Conservation (phyloP, 2,888 invertebrate genomes). For the Drosophila cognata region DNA sequence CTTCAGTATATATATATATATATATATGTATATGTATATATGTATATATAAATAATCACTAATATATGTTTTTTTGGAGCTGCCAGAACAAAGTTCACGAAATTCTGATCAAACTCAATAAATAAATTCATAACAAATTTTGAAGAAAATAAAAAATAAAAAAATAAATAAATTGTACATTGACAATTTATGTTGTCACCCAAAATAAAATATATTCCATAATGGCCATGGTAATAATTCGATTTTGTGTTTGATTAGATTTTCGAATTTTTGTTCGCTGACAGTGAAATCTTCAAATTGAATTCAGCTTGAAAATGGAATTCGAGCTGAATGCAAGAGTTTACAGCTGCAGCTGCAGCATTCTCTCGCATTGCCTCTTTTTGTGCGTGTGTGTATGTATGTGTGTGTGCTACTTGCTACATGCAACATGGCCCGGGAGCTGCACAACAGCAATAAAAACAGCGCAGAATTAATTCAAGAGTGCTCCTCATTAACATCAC, state of each 20-base stretch:
- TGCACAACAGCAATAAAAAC: constrained; percentile 40
- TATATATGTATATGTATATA: too few relatives aligned
- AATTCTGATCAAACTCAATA: too few relatives aligned
- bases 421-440: constrained; percentile 50
- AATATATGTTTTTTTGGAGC: too few relatives aligned
- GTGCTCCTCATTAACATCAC: constrained; percentile 65
- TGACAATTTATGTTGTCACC: background rate
- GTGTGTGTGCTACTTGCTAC: constrained; percentile 18
- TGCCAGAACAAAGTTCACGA: too few relatives aligned
- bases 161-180: background rate
- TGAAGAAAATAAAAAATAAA: too few relatives aligned
- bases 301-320: constrained; percentile 8
- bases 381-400: constrained; percentile 10
- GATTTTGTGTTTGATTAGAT: constrained; percentile 1
- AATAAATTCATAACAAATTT: too few relatives aligned
- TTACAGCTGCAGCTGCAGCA: constrained; percentile 15
- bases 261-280: constrained; percentile 9
- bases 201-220: background rate
- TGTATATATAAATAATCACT: too few relatives aligned
- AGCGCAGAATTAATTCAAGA: constrained; percentile 57
- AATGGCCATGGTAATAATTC: background rate
- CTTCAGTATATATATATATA: background rate
- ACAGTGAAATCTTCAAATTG: constrained; percentile 17
- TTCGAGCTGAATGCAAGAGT: constrained; percentile 10
- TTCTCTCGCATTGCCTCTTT: background rate